These are phyloP conservation scores for Scalopus aquaticus DNA, from an alignment of 2,113 vertebrate species.

Conservation along the genomic window DNA sequence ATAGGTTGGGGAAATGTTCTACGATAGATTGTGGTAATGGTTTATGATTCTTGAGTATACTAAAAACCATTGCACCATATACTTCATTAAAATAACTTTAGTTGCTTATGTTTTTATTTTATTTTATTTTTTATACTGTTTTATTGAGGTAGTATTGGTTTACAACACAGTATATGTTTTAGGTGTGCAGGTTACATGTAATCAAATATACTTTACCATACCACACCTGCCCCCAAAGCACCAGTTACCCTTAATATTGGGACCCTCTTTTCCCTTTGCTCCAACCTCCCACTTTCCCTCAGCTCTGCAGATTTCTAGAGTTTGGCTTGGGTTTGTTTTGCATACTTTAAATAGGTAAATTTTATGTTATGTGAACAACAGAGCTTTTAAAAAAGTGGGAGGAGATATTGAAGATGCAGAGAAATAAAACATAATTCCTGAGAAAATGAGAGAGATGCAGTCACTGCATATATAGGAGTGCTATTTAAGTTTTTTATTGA, in stretches of 20 bases:
- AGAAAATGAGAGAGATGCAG: neutral
- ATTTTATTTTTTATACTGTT: no score
- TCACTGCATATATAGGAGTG: neutral
- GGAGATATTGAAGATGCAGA: neutral
- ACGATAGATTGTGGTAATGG: neutral
- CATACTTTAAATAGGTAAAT: neutral
- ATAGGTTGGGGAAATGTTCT: neutral
- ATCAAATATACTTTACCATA: no score
- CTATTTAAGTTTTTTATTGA: neutral
- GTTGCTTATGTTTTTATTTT: no score
- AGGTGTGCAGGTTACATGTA: no score
- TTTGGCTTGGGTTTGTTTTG: neutral
- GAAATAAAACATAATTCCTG: neutral
- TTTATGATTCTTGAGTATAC: neutral
- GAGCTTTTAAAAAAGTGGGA: neutral
- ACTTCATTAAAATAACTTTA: no score
- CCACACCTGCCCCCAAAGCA: no score
- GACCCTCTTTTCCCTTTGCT: no score
- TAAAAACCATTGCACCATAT: neutral
- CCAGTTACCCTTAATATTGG: no score
- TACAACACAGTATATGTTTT: no score
- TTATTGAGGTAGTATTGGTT: no score
- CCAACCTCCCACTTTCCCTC: no score
- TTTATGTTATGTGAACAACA: neutral
- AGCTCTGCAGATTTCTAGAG: no score